Evolutionary conservation across 2,888 invertebrate species (phyloP).

Genomic region (Phaedon cochleariae): DNA sequence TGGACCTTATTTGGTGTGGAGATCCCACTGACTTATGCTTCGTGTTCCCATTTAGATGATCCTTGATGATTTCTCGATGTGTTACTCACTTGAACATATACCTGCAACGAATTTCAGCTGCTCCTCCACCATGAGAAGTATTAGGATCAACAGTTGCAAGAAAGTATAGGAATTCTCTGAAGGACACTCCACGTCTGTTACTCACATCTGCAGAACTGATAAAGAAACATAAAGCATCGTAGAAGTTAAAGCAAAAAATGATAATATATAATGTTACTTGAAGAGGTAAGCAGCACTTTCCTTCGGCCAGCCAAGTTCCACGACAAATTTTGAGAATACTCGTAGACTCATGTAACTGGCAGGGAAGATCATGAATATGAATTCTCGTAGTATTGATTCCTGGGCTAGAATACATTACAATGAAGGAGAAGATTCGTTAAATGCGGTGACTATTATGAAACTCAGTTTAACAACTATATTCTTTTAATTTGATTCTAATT

Average conservation of each 20-base stretch:
- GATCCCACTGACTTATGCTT: too few relatives aligned
- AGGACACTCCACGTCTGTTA: constrained; percentile 65
- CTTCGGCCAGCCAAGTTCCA: constrained; percentile 67
- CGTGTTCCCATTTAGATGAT: too few relatives aligned
- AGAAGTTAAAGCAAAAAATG: too few relatives aligned
- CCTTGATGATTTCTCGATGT: too few relatives aligned
- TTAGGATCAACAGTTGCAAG: constrained; percentile 71
- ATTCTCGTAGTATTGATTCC: constrained; percentile 67
- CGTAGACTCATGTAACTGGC: constrained; percentile 67
- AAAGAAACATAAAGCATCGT: too few relatives aligned
- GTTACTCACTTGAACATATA: constrained; percentile 68
- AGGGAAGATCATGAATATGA: constrained; percentile 66
- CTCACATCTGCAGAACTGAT: constrained; percentile 67
- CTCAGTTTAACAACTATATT: too few relatives aligned
- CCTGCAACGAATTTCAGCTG: constrained; percentile 74
- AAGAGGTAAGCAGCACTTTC: constrained; percentile 62
- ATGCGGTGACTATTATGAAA: too few relatives aligned
- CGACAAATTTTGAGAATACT: constrained; percentile 67
- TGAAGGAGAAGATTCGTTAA: too few relatives aligned
- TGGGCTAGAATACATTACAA: constrained; percentile 63
- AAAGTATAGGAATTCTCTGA: constrained; percentile 68
- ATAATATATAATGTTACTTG: too few relatives aligned
- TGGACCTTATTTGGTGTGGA: too few relatives aligned
- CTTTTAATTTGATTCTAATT: too few relatives aligned
- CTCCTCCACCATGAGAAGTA: constrained; percentile 71